phyloP scores from a whole-genome alignment of 2,888 invertebrate genomes.

The Drosophila differens region DNA sequence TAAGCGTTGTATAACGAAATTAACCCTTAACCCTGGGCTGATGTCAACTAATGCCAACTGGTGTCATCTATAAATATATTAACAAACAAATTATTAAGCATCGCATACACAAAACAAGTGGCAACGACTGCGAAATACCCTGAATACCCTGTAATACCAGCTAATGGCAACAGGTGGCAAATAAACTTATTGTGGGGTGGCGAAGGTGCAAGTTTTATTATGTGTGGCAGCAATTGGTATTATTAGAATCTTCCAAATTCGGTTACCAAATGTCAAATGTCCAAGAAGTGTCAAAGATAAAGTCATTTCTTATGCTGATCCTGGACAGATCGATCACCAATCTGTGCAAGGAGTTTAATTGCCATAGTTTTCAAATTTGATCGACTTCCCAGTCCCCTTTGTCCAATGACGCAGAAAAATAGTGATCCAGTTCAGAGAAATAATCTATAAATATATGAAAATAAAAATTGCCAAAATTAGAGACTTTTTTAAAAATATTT shows the following conservation, averaged over 20 bases:
- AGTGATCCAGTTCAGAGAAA: neutral
- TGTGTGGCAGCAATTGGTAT: neutral
- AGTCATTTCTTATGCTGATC: neutral
- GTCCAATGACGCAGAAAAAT: neutral
- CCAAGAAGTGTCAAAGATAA: neutral
- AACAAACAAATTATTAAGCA: neutral
- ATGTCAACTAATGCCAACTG: neutral
- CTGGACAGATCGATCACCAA: neutral
- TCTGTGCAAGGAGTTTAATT: neutral
- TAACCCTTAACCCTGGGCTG: neutral
- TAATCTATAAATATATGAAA: neutral
- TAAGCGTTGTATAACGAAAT: neutral
- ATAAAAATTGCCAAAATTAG: neutral
- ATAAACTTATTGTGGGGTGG: neutral
- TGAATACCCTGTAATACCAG: neutral
- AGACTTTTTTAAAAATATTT: neutral
- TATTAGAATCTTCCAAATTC: neutral
- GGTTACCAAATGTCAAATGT: neutral
- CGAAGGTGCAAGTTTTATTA: neutral
- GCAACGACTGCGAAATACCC: neutral
- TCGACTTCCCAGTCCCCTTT: no score
- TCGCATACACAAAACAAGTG: neutral
- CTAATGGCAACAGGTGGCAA: neutral
- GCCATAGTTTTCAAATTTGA: neutral
- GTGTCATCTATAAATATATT: neutral